Conservation (phyloP, 2,113 vertebrate genomes). For the Garra rufa region DNA sequence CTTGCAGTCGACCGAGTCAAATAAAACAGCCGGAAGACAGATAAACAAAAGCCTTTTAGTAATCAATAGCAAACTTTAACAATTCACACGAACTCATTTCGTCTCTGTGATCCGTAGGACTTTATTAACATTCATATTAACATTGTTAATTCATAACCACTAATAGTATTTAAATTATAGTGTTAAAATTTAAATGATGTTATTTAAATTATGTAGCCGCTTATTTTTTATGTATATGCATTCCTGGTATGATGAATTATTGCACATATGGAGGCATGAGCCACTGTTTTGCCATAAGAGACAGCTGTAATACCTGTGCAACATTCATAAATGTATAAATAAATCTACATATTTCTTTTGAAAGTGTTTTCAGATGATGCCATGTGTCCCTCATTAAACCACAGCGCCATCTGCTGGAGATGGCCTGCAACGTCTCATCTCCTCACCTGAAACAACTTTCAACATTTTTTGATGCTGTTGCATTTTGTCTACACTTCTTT, state of each 20-base stretch:
- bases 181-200: not conserved
- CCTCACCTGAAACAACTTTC: conserved; percentile 14
- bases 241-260: not conserved
- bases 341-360: not conserved
- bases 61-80: not conserved
- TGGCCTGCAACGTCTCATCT: not conserved
- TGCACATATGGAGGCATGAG: not conserved
- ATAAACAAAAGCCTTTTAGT: not conserved
- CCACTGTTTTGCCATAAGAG: not conserved
- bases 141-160: not conserved
- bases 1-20: not conserved
- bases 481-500: conserved; percentile 27
- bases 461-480: conserved; percentile 35
- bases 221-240: not conserved
- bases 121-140: conserved; percentile 12
- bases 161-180: conserved; percentile 4
- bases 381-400: not conserved
- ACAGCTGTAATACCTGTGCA: not conserved
- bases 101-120: not conserved
- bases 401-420: conserved; percentile 43
- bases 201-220: not conserved
- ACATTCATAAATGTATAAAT: not conserved
- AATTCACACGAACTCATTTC: not conserved
- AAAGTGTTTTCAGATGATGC: not conserved
- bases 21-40: conserved; percentile 4